Evolutionary conservation across 2,797 vertebrate genomes (phyloP).

Genomic region (Orestias chungarensis): DNA sequence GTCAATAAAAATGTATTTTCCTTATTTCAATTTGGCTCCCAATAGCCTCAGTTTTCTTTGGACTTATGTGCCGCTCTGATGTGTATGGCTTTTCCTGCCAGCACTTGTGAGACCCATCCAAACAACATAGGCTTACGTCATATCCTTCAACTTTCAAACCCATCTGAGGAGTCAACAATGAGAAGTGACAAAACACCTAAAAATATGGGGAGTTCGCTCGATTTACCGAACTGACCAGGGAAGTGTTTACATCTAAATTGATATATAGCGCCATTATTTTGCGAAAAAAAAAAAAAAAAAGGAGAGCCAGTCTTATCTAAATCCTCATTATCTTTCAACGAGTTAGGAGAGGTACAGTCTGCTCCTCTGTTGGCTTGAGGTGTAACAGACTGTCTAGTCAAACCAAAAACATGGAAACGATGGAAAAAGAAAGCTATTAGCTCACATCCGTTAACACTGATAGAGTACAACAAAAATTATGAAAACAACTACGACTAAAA

Average conservation of each 20-base stretch:
- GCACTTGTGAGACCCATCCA: background rate
- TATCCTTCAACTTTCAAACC: background rate
- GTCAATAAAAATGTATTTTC: background rate
- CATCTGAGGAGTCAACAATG: background rate
- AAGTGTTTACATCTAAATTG: background rate
- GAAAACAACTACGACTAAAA: background rate
- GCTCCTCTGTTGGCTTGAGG: background rate
- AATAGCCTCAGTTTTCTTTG: slow-evolving; percentile 3
- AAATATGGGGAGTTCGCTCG: background rate
- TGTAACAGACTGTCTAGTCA: background rate
- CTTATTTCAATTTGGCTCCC: background rate
- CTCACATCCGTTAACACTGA: background rate
- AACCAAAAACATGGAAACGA: background rate
- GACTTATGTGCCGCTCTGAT: background rate
- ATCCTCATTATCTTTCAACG: background rate
- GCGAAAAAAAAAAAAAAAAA: background rate
- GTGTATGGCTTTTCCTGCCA: background rate
- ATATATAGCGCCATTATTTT: background rate
- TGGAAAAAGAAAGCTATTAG: background rate
- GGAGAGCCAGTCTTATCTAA: background rate
- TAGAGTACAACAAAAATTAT: background rate
- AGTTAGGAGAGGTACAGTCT: background rate
- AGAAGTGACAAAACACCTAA: background rate
- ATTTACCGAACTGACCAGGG: background rate
- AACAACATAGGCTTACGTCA: background rate